Evolutionary conservation across 2,113 vertebrate genomes (phyloP).

Genomic region (Okapia johnstoni): DNA sequence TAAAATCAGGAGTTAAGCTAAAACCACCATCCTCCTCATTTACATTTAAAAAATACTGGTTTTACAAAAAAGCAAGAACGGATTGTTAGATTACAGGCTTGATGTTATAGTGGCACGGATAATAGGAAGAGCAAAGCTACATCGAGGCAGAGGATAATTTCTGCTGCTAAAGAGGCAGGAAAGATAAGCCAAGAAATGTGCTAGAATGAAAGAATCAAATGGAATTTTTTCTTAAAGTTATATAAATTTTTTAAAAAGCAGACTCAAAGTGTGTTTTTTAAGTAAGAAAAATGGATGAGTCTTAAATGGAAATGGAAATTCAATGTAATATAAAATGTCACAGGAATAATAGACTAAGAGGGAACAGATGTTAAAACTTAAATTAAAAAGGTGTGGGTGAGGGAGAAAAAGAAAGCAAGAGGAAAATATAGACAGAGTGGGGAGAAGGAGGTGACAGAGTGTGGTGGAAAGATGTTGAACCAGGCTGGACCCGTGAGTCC

Average conservation of each 20-base stretch:
- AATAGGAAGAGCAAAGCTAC: neutral
- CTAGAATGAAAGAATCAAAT: constrained; percentile 26
- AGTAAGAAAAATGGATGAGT: constrained; percentile 61
- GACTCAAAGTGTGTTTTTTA: constrained; percentile 53
- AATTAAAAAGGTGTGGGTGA: constrained; percentile 71
- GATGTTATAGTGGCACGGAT: neutral
- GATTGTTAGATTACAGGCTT: constrained; percentile 31
- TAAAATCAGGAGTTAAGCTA: constrained; percentile 37
- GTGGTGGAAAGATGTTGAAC: neutral
- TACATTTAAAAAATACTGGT: constrained; percentile 28
- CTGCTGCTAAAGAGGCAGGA: constrained; percentile 13
- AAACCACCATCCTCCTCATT: constrained; percentile 12
- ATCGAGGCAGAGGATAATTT: neutral
- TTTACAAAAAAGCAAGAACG: constrained; percentile 43
- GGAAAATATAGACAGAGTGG: neutral
- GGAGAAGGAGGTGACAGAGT: neutral
- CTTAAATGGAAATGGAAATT: constrained; percentile 68
- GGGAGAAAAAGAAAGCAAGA: constrained; percentile 43
- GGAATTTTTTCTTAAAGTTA: constrained; percentile 19
- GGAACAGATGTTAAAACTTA: constrained; percentile 73
- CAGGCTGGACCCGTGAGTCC: neutral
- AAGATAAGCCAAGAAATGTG: constrained; percentile 52
- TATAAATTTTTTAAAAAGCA: constrained; percentile 17
- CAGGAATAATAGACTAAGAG: constrained; percentile 66
- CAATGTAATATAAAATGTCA: constrained; percentile 67